Evolutionary conservation across 2,113 vertebrate species (phyloP).

Genomic region (Sisor rabdophorus): DNA sequence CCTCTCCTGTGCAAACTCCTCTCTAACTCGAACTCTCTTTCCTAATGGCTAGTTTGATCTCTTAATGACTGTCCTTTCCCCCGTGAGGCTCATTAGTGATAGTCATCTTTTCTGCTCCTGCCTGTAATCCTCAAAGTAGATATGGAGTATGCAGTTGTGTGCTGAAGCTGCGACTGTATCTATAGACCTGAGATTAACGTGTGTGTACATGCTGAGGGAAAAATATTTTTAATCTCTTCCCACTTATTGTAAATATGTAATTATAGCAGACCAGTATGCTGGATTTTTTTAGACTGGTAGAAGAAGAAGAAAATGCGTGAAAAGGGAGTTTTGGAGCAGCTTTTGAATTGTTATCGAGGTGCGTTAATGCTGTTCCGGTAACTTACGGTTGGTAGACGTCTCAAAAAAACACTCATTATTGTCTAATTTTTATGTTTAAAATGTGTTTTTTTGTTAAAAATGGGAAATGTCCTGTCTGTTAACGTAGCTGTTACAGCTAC

Average conservation of each 20-base stretch:
- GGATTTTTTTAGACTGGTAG: neutral
- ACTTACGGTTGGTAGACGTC: neutral
- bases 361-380: neutral
- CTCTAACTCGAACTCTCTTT: constrained; percentile 33
- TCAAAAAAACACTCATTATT: neutral
- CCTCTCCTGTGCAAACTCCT: constrained; percentile 5
- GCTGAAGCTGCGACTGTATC: neutral
- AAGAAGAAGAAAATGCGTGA: neutral
- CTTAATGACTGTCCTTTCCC: constrained; percentile 36
- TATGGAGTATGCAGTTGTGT: constrained; percentile 1
- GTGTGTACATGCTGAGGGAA: neutral
- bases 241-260: too few relatives aligned
- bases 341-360: neutral
- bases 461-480: too few relatives aligned
- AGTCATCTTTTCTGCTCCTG: constrained; percentile 32
- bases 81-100: constrained; percentile 36
- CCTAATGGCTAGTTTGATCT: constrained; percentile 45
- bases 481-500: too few relatives aligned
- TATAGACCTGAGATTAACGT: neutral
- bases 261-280: too few relatives aligned
- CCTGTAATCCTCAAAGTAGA: constrained; percentile 33
- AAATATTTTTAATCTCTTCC: neutral
- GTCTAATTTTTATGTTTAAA: neutral
- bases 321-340: neutral
- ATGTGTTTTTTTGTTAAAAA: too few relatives aligned